Evolutionary conservation across 2,797 vertebrate species (phyloP).

Genomic region (Chiloscyllium punctatum): DNA sequence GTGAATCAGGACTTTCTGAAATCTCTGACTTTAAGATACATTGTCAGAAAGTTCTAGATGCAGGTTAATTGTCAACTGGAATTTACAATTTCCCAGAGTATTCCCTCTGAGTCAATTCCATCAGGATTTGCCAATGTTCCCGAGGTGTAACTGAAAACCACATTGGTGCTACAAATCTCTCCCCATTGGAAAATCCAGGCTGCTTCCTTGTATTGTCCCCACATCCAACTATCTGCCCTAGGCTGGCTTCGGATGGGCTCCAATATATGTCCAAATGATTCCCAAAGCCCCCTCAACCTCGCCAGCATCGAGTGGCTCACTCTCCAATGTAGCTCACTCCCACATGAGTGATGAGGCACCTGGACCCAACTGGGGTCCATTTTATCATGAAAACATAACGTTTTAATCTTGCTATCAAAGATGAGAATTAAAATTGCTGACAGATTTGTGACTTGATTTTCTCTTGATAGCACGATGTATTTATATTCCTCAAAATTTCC

Average conservation of each 20-base stretch:
- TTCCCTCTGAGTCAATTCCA: no score
- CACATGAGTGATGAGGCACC: background rate
- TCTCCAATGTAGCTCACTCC: background rate
- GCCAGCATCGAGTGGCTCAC: background rate
- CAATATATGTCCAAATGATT: background rate
- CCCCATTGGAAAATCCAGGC: no score
- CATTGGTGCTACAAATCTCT: no score
- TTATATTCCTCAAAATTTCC: background rate
- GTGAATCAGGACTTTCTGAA: no score
- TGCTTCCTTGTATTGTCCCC: background rate
- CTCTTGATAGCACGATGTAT: background rate
- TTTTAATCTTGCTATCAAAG: background rate
- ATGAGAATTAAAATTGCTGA: background rate
- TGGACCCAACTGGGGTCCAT: background rate
- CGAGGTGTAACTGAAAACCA: no score
- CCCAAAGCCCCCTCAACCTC: background rate
- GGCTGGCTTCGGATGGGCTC: background rate
- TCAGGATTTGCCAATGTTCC: no score
- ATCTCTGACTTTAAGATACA: no score
- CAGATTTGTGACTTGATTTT: background rate
- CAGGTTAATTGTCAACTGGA: no score
- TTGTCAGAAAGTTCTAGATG: no score
- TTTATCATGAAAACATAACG: no score
- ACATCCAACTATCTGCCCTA: background rate
- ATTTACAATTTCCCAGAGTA: no score